Base-by-base conservation (phyloP, 2,888 invertebrate genomes). In the Pocota personata region DNA sequence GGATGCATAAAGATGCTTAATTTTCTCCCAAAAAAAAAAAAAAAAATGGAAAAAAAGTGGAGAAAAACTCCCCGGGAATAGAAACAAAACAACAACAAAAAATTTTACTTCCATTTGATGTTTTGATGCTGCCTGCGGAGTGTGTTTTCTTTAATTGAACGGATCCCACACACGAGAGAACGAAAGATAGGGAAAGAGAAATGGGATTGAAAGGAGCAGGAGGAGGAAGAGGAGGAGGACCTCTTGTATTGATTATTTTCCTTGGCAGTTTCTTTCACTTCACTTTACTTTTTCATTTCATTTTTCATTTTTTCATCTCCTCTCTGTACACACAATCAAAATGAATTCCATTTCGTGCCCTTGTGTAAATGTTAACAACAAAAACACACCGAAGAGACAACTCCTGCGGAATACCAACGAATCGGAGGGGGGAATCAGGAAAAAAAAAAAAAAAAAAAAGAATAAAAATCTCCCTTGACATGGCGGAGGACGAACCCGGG, bases 211-310 rank as follows among this genome's bases (percentile, higher is more conserved):
- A 19, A 79, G 14, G 32, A 75, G 30, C 24, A 57, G 46, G n/a
- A 32, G 19, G 27, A 24, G 48, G 32, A 57, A 66, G 43, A 64
- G 43, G 58, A 64, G 73, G 71, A 71, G 62, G 57, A 60, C 58
- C 64, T 64, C 72, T 72, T 82, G 60, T 86, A 86, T 86, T 86
- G 86, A 86, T 86, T 84, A 75, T 84, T 86, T 86, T 77, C 40
- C 66, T 67, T 86, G 48, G 50, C 76, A 82, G 50, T 72, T 86
- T 86, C 76, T 76, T 86, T 86, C 58, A 67, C 66, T 69, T 76
- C 32, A 57, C 67, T 55, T 72, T 48, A 55, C 66, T 60, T 21
- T 60, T 32, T 50, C 67, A 48, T 72, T 48, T 62, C 66, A 55
- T 21, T 60, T 32, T 50, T 24, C 24, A 24, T 24, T 24, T 55